Conservation (phyloP, 2,113 vertebrate genomes). For the Circaetus gallicus region DNA sequence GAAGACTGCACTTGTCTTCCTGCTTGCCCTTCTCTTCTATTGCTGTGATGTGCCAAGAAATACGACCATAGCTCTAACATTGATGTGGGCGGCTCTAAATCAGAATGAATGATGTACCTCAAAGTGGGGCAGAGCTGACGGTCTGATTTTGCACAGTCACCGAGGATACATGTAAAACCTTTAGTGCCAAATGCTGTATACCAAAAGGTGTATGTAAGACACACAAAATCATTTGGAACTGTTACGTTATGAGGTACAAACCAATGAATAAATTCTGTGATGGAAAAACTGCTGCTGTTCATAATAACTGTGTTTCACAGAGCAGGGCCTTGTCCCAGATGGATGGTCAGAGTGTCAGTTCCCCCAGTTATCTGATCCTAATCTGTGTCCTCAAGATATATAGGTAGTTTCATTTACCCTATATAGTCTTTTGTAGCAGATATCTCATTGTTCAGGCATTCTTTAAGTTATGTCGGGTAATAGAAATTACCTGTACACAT, state of each 20-base stretch:
- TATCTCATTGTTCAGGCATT: background rate
- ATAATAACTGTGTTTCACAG: background rate
- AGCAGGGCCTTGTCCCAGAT: background rate
- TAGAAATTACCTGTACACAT: background rate
- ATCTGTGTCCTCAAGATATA: background rate
- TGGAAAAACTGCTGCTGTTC: background rate
- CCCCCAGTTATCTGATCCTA: background rate
- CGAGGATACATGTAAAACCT: accelerated
- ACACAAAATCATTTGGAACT: background rate
- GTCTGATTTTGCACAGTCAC: background rate
- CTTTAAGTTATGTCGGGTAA: background rate
- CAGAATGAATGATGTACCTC: background rate
- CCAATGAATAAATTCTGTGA: background rate
- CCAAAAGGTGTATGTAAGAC: background rate
- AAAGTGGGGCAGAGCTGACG: background rate
- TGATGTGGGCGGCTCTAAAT: background rate
- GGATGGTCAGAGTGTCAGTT: background rate
- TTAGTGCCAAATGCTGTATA: background rate
- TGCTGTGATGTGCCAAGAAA: background rate
- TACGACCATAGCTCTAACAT: background rate
- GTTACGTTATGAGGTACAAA: background rate
- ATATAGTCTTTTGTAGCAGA: background rate
- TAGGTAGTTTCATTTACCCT: background rate
- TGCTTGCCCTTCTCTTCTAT: background rate
- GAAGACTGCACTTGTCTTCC: background rate